phyloP scores from a whole-genome alignment of 1,140 invertebrate genomes.

The Nylanderia fulva region DNA sequence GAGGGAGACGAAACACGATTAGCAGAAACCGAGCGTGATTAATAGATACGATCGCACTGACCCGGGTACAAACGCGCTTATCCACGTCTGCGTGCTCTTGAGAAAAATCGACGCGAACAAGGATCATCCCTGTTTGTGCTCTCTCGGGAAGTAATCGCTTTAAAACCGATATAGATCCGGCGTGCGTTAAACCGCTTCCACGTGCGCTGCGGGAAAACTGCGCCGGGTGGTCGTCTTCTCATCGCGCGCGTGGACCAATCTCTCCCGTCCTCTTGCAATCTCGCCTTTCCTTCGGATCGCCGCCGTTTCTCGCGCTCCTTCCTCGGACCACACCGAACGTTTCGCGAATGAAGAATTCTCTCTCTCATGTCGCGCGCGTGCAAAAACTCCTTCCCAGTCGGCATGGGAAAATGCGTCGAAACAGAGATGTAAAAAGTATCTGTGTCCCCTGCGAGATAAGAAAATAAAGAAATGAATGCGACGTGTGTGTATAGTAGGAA shows the following conservation, averaged over 20 bases:
- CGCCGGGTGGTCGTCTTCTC: slow-evolving; percentile 64
- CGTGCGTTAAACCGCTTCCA: slow-evolving; percentile 66
- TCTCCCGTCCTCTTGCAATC: slow-evolving; percentile 26
- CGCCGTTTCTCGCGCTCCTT: slow-evolving; percentile 53
- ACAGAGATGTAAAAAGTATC: slow-evolving; percentile 12
- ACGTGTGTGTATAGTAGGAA: not conserved
- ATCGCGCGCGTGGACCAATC: not conserved
- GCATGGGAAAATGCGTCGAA: slow-evolving; percentile 24
- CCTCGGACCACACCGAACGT: slow-evolving; percentile 18
- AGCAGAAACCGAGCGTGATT: slow-evolving; percentile 66
- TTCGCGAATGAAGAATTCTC: slow-evolving; percentile 14
- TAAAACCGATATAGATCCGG: slow-evolving; percentile 37
- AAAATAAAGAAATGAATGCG: not conserved
- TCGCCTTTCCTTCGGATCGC: slow-evolving; percentile 26
- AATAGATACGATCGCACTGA: slow-evolving; percentile 75
- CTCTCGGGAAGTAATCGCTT: slow-evolving; percentile 48
- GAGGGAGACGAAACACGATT: slow-evolving; percentile 27
- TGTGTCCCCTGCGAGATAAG: slow-evolving; percentile 2
- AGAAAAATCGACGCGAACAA: slow-evolving; percentile 67
- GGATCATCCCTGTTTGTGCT: slow-evolving; percentile 63
- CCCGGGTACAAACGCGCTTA: slow-evolving; percentile 61
- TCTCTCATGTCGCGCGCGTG: slow-evolving; percentile 46
- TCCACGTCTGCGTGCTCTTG: slow-evolving; percentile 55
- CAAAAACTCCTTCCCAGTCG: slow-evolving; percentile 45
- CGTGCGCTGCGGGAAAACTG: slow-evolving; percentile 48